Base-by-base conservation (phyloP, 1,140 invertebrate genomes). In the Asobara japonica region DNA sequence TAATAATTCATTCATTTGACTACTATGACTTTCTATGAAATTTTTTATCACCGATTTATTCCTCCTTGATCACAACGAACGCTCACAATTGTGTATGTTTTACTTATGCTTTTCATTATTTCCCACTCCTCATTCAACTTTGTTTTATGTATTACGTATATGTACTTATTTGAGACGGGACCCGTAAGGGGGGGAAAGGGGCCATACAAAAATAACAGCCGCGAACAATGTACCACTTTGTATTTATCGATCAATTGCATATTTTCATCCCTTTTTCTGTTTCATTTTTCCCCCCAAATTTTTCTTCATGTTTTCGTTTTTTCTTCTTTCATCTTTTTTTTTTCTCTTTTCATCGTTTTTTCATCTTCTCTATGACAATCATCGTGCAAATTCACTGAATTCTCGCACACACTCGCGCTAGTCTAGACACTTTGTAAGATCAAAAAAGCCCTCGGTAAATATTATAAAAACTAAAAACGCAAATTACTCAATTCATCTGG, bases 161-260 rank as follows among this genome's bases (percentile, higher is more conserved):
- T 72, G 74, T 76, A 66, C 76, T 79, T 76, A 65, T 75, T 77
- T 69, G 61, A 69, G 45, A 65, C 41, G 68, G 74, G 78, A 81
- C 79, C 75, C 75, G 66, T 75, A 48, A 25, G 61, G 5, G 27
- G 75, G 62, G n/a, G n/a, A n/a, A n/a, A n/a, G n/a, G n/a, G 81
- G 77, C 78, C 79, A 84, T 83, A 84, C 77, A 83, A 83, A 83
- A 83, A 84, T 84, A 84, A 84, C 80, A 84, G 79, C 83, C 80
- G 79, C 77, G 80, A 83, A 83, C 79, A 81, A 84, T 80, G 69
- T 68, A 72, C 65, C 33, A 72, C 41, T 48, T 56, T 71, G 10
- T 45, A 45, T 51, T 73, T 76, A 20, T 65, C 71, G 64, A 20
- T 75, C 65, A 27, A 61, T 66, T n/a, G n/a, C n/a, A n/a, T n/a